phyloP scores from a whole-genome alignment of 2,113 vertebrate species.

The Serilophus lunatus region DNA sequence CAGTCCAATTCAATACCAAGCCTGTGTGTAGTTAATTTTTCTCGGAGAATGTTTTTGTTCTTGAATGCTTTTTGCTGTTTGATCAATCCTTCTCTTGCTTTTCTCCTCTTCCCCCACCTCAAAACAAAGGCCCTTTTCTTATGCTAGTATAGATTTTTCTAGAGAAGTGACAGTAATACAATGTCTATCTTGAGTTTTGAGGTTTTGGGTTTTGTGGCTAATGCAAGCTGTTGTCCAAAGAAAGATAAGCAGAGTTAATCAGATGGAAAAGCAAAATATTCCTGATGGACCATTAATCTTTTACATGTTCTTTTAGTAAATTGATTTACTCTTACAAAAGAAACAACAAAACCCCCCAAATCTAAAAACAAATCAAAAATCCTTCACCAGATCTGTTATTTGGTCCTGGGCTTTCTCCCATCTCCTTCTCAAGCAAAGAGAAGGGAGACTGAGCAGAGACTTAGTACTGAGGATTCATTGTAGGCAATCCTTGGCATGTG shows the following conservation, averaged over 20 bases:
- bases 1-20: background rate
- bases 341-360: background rate
- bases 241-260: background rate
- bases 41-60: background rate
- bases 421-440: background rate
- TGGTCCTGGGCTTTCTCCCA: background rate
- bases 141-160: background rate
- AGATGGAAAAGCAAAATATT: background rate
- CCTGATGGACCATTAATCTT: background rate
- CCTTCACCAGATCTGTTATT: background rate
- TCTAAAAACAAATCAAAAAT: background rate
- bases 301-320: background rate
- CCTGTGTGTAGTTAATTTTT: background rate
- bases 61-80: background rate
- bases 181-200: slow-evolving; percentile 2
- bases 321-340: background rate
- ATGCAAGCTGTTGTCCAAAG: background rate
- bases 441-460: background rate
- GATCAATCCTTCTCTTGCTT: background rate
- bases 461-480: background rate
- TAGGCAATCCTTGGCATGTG: background rate
- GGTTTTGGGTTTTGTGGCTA: background rate
- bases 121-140: slow-evolving; percentile 23
- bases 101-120: background rate
- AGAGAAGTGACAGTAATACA: slow-evolving; percentile 2